Base-by-base conservation (phyloP, 2,113 vertebrate species). In the Elachura formosa region DNA sequence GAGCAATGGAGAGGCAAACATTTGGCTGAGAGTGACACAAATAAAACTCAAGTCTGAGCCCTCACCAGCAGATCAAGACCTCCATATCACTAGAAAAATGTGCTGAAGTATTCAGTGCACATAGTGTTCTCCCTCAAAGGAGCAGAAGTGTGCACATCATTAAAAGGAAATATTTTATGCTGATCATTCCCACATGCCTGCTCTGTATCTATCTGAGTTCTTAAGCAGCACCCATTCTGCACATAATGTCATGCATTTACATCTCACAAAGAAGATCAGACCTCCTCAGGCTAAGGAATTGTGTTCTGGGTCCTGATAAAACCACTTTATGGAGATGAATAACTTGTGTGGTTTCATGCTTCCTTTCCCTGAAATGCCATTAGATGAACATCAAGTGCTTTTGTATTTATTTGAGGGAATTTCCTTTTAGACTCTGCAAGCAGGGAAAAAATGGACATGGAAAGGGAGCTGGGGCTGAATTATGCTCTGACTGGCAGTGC, bases 351-450 rank as follows among this genome's bases (percentile, higher is more conserved):
- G 93, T 88, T 96, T 97, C 49, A 75, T 49, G 93, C 94, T 94
- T 90, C 95, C 64, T 92, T 96, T 96, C 94, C 74, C 90, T 86
- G 84, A 96, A 95, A 97, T 61, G 36, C 85, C 84, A 61, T 97
- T 92, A 97, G 84, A 94, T 67, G 79, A 87, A 93, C 86, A 92
- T 73, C 74, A 82, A 92, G 78, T 75, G 43, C 79, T 92, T 94
- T 93, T 95, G 84, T 93, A 95, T 97, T 93, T 86, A 87, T 87
- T 94, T 24, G 49, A 92, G 81, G 76, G 91, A 94, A 55, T 93
- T 95, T 95, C 88, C 90, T 96, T 62, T 55, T 68, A 52, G 84
- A 78, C 63, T 93, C 46, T 66, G 28, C 71, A 89, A 49, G 51
- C 69, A 90, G 61, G 56, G 15, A 36, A 75, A 69, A 28, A 18